Percentiles rank a stretch among this genome's conserved stretches.
Conservation (phyloP, 2,797 vertebrate species). For the Lacerta agilis region DNA sequence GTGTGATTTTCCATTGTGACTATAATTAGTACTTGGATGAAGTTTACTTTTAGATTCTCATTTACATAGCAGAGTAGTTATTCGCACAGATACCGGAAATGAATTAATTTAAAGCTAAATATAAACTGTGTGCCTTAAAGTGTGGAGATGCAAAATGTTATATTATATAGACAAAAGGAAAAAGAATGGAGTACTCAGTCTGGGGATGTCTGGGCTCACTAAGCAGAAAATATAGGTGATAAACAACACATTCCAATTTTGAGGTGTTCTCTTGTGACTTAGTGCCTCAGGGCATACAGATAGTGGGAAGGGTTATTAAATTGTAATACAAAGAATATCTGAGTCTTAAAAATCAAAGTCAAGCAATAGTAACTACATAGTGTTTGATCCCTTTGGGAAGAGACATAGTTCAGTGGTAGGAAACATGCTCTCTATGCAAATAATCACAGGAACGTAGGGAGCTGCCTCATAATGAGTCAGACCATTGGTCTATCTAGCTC, state of each 20-base stretch:
- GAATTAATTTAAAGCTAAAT: slow-evolving; percentile 7
- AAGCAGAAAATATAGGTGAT: too few species aligned
- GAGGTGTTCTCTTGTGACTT: neutral
- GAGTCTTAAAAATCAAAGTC: neutral
- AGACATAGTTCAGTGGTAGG: too few species aligned
- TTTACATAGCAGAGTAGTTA: slow-evolving; percentile 17
- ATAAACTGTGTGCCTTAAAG: neutral
- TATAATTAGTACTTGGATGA: slow-evolving; percentile 15
- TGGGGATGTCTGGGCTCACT: neutral
- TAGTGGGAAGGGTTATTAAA: neutral
- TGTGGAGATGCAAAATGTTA: neutral
- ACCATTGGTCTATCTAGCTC: too few species aligned
- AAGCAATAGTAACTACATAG: neutral
- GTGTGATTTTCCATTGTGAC: neutral
- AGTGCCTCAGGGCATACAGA: neutral
- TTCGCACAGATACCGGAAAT: neutral
- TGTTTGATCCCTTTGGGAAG: too few species aligned
- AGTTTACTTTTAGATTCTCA: slow-evolving; percentile 32
- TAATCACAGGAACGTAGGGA: neutral
- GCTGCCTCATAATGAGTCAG: too few species aligned
- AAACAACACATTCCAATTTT: neutral
- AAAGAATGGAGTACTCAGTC: neutral
- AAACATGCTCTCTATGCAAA: neutral
- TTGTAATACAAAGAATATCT: neutral
- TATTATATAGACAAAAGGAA: neutral